Evolutionary conservation across 2,888 invertebrate genomes (phyloP).

Genomic region (Bedellia somnulentella): DNA sequence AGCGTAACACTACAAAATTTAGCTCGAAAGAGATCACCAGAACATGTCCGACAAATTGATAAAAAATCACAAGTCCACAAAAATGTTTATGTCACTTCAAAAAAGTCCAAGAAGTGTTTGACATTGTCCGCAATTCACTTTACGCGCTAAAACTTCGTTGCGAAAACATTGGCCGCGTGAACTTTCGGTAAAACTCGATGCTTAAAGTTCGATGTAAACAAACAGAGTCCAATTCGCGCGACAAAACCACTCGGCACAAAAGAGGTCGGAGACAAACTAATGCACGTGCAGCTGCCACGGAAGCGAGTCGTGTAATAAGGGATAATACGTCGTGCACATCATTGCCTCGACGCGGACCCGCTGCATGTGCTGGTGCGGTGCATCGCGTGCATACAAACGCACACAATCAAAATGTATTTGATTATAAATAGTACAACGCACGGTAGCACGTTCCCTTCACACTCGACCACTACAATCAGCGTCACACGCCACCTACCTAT

Average conservation of each 20-base stretch:
- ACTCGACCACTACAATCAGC: constrained; percentile 49
- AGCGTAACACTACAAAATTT: not conserved
- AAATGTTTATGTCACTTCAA: constrained; percentile 30
- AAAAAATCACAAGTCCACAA: constrained; percentile 40
- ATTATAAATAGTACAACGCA: constrained; percentile 60
- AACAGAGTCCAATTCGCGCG: constrained; percentile 28
- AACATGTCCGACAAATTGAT: not conserved
- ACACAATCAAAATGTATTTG: constrained; percentile 40
- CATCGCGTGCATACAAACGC: constrained; percentile 47
- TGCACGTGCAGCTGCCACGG: constrained; percentile 50
- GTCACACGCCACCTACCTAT: constrained; percentile 26
- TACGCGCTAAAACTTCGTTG: constrained; percentile 30
- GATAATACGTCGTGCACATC: constrained; percentile 58
- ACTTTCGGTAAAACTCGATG: constrained; percentile 53
- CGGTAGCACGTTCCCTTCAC: constrained; percentile 59
- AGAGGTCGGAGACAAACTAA: constrained; percentile 37
- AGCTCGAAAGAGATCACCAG: constrained; percentile 27
- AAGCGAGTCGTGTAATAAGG: constrained; percentile 56
- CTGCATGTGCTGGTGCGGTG: constrained; percentile 35
- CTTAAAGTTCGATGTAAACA: constrained; percentile 47
- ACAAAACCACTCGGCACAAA: constrained; percentile 20
- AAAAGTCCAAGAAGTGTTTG: constrained; percentile 20
- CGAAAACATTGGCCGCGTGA: constrained; percentile 41
- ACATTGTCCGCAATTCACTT: constrained; percentile 44
- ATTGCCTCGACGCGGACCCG: constrained; percentile 42